Evolutionary conservation across 1,140 invertebrate species (phyloP).

Genomic region (Polypedilum vanderplanki): DNA sequence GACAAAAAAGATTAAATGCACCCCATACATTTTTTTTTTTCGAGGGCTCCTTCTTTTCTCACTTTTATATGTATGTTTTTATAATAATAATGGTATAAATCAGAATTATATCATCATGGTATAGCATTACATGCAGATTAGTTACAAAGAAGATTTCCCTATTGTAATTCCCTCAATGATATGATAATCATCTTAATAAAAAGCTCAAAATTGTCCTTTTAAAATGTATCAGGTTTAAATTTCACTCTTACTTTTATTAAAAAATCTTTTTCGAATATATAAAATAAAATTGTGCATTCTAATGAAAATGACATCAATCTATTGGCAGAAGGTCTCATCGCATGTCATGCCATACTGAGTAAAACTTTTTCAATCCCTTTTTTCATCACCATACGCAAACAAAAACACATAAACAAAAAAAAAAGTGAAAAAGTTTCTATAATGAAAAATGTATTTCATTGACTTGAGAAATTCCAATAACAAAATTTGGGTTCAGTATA

Average conservation of each 20-base stretch:
- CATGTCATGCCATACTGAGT: too few species aligned
- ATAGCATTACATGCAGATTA: slow-evolving; percentile 24
- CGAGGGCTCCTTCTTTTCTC: neutral
- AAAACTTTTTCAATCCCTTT: too few species aligned
- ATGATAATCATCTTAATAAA: slow-evolving; percentile 28
- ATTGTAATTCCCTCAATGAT: slow-evolving; percentile 17
- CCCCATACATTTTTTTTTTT: neutral
- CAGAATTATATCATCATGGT: slow-evolving; percentile 26
- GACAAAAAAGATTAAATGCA: neutral
- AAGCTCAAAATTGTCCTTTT: neutral
- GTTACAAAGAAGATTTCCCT: neutral
- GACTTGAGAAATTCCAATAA: too few species aligned
- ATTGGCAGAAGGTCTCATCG: too few species aligned
- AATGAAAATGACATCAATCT: too few species aligned
- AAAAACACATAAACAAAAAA: too few species aligned
- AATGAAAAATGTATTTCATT: too few species aligned
- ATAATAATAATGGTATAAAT: slow-evolving; percentile 23
- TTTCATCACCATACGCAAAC: too few species aligned
- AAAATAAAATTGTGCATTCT: too few species aligned
- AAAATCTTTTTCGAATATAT: too few species aligned
- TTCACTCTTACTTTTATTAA: neutral
- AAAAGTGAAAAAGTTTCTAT: too few species aligned
- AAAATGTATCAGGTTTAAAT: neutral
- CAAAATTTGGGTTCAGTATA: too few species aligned
- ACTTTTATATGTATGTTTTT: neutral